Evolutionary conservation across 2,888 invertebrate species (phyloP), one percentile per base, ranked within the genome.

Genomic region (Limnephilus lunatus): DNA sequence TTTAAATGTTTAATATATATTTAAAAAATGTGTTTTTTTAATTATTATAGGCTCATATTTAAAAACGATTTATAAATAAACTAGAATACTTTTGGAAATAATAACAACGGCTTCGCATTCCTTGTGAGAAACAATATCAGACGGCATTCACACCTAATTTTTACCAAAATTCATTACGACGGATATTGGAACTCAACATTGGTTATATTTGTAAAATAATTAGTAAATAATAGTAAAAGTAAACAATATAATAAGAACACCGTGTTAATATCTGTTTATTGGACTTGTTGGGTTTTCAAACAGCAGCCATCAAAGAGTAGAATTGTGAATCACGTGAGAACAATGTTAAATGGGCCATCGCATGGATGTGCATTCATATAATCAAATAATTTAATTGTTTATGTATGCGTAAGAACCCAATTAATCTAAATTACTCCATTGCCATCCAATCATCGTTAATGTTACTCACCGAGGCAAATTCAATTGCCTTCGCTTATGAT

Each of bases 401-500:
- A 19, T 88, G 80, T 85, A 68, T 53, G 90, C 31, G 48, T 32
- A 53, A 48, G 81, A 31, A 35, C 31, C 85, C 81, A 90, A 90
- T 90, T 90, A 85, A 68, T 90, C 83, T 85, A 90, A 90, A 90
- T 85, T 83, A 83, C 85, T 90, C 31, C 53, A 90, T 90, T 83
- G 85, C 68, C 32, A 53, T 90, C 53, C 90, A 83, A 68, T 90
- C 53, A 90, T 90, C 90, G 53, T 90, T 83, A 90, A 90, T 81
- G 85, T 85, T 83, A 82, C 85, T 39, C 90, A 53, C 83, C 31
- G 48, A 82, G 30, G 68, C 90, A 15, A 53, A 85, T 90, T 90
- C 90, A 90, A 90, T 90, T 90, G 90, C 68, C 82, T 68, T 82
- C 85, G 32, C n/a, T 90, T 82, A 90, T 90, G 89, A 89, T 68